A percentile compares a stretch with the other conserved stretches of the same genome.
phyloP scores from a whole-genome alignment of 2,888 invertebrate species.

The Thelaira solivaga region DNA sequence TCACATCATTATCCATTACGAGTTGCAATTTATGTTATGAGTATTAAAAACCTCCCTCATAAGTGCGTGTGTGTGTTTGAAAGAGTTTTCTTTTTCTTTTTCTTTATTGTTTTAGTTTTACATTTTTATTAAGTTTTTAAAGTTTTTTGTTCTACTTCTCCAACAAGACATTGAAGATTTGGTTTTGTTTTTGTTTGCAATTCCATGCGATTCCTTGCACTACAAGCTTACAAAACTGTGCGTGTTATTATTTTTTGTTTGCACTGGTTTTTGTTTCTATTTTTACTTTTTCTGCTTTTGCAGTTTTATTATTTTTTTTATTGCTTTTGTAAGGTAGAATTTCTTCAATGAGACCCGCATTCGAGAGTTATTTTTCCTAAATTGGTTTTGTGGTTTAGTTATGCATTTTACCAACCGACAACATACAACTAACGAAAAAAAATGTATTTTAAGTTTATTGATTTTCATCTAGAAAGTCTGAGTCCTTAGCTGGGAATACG shows the following conservation, averaged over 20 bases:
- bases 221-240: slow-evolving; percentile 24
- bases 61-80: background rate
- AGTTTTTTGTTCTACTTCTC: slow-evolving; percentile 39
- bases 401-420: slow-evolving; percentile 3
- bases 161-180: slow-evolving; percentile 16
- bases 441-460: background rate
- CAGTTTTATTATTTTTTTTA: background rate
- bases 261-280: slow-evolving; percentile 7
- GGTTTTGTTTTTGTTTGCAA: slow-evolving; percentile 15
- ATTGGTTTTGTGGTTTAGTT: slow-evolving; percentile 35
- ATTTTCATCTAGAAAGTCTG: background rate
- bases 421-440: slow-evolving; percentile 14
- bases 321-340: background rate
- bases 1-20: too few relatives aligned
- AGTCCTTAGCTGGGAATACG: background rate
- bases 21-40: slow-evolving; percentile 7
- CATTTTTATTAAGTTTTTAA: slow-evolving; percentile 18
- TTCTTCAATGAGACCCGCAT: slow-evolving; percentile 59
- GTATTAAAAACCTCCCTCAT: slow-evolving; percentile 29
- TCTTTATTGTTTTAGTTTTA: slow-evolving; percentile 3
- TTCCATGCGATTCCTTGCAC: slow-evolving; percentile 23
- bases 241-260: slow-evolving; percentile 37
- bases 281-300: slow-evolving; percentile 3
- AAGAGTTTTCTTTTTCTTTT: background rate
- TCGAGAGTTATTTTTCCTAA: slow-evolving; percentile 62